Conservation (phyloP, 2,888 invertebrate species). For the Drosophila prolongata region DNA sequence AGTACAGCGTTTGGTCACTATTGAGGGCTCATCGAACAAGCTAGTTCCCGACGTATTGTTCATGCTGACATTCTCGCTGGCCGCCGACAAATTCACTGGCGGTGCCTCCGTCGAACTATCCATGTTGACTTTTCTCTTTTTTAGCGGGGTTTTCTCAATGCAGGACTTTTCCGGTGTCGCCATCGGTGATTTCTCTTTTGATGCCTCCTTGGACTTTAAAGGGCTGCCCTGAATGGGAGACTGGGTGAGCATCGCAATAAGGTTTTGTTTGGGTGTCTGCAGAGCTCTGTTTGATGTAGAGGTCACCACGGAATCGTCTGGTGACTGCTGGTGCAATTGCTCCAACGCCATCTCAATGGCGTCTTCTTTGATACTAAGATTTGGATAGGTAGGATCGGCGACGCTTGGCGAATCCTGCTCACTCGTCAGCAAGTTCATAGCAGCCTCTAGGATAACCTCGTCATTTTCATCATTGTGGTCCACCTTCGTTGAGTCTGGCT, state of each 20-base stretch:
- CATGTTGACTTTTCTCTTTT: constrained; percentile 43
- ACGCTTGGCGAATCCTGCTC: constrained; percentile 7
- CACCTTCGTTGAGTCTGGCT: constrained; percentile 64
- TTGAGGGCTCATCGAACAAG: constrained; percentile 27
- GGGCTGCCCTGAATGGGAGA: constrained; percentile 31
- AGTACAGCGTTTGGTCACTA: constrained; percentile 70
- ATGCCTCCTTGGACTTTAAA: constrained; percentile 2
- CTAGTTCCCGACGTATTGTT: constrained; percentile 52
- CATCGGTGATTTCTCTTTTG: not conserved
- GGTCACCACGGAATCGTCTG: constrained; percentile 59
- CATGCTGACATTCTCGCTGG: constrained; percentile 47
- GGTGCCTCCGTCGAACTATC: not conserved
- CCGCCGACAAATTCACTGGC: not conserved
- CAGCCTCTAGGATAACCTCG: constrained; percentile 35
- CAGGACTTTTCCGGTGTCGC: constrained; percentile 7
- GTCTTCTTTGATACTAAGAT: constrained; percentile 47
- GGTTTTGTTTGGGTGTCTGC: constrained; percentile 34
- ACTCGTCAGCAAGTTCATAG: constrained; percentile 19
- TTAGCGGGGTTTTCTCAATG: constrained; percentile 34
- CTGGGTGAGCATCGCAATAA: constrained; percentile 43
- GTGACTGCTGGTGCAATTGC: constrained; percentile 50
- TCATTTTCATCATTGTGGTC: constrained; percentile 55
- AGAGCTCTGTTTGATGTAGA: constrained; percentile 57
- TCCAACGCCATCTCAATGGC: constrained; percentile 53
- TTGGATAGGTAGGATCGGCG: constrained; percentile 11